These are phyloP conservation scores for Hipparchia sbordonii DNA, from an alignment of 2,888 invertebrate genomes.

Conservation along the genomic window DNA sequence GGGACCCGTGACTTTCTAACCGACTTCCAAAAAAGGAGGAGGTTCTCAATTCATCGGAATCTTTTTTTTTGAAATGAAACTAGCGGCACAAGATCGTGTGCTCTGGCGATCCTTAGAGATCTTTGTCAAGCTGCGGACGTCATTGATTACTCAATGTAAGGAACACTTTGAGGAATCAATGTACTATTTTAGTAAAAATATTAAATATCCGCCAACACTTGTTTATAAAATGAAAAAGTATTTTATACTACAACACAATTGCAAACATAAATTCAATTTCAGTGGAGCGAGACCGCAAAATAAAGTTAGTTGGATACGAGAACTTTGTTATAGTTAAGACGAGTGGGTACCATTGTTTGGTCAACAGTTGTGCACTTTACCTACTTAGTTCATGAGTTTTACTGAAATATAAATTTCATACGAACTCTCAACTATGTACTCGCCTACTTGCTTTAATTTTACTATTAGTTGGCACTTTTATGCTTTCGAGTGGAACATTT, in stretches of 20 bases:
- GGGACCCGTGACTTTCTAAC: too few relatives aligned
- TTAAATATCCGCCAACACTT: too few relatives aligned
- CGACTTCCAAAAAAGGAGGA: too few relatives aligned
- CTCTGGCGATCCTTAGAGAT: too few relatives aligned
- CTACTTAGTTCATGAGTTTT: constrained; percentile 20
- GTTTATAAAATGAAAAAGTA: too few relatives aligned
- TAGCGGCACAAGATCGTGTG: too few relatives aligned
- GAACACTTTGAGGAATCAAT: too few relatives aligned
- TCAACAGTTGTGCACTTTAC: constrained; percentile 29
- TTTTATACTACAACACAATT: neutral
- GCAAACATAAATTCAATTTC: constrained; percentile 9
- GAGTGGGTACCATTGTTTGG: constrained; percentile 29
- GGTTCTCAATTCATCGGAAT: too few relatives aligned
- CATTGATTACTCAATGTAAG: too few relatives aligned
- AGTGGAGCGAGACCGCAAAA: constrained; percentile 1
- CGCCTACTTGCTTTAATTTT: neutral
- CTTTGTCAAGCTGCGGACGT: too few relatives aligned
- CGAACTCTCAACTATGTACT: neutral
- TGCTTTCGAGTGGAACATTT: neutral
- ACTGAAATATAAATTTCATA: constrained; percentile 30
- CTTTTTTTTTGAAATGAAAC: too few relatives aligned
- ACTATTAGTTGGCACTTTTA: neutral
- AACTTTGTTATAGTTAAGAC: constrained; percentile 23
- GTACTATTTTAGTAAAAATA: too few relatives aligned
- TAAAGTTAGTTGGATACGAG: constrained; percentile 16